These are phyloP conservation scores for Callinectes sapidus DNA, from an alignment of 2,888 invertebrate genomes.

Conservation along the genomic window DNA sequence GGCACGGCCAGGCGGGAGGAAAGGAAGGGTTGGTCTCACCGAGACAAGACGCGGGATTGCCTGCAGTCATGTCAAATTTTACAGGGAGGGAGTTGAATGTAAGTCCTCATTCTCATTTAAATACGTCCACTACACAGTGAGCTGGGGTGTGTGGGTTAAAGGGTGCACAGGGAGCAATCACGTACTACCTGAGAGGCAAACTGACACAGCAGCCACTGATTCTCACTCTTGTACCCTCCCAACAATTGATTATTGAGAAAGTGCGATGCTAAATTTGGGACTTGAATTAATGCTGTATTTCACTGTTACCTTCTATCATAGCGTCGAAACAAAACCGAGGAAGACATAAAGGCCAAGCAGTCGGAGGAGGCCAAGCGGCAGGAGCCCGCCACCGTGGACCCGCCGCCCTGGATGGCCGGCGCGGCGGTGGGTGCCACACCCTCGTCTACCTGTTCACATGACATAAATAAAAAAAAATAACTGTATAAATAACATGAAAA, in stretches of 20 bases:
- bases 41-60: background rate
- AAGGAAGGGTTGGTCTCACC: background rate
- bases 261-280: background rate
- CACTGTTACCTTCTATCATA: constrained; percentile 43
- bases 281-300: constrained; percentile 26
- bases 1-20: background rate
- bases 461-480: constrained; percentile 9
- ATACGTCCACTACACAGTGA: background rate
- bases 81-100: background rate
- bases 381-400: constrained; percentile 41
- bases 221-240: background rate
- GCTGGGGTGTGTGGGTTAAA: background rate
- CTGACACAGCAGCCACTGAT: background rate
- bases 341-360: constrained; percentile 40
- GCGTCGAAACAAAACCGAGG: constrained; percentile 42
- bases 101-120: background rate
- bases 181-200: background rate
- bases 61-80: constrained; percentile 11
- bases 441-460: constrained; percentile 23
- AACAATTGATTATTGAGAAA: constrained; percentile 1
- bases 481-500: constrained; percentile 27
- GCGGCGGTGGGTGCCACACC: constrained; percentile 46
- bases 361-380: constrained; percentile 47
- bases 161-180: background rate
- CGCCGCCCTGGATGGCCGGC: constrained; percentile 52